Conservation (phyloP, 2,888 invertebrate species). For the Melipona bicolor region DNA sequence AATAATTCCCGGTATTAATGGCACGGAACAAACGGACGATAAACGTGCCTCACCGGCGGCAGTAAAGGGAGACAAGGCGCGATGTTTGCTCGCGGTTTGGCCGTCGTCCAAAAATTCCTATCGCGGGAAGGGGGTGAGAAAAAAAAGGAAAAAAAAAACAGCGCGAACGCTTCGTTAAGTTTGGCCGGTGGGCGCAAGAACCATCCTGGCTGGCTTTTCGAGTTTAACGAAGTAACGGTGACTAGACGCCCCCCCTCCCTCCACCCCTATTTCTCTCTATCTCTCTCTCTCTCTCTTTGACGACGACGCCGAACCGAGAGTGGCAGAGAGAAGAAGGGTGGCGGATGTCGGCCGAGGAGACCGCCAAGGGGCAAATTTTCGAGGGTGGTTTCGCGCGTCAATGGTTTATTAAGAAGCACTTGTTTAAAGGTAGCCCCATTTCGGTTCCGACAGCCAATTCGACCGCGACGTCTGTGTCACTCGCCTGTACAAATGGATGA, state of each 20-base stretch:
- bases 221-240: slow-evolving; percentile 77
- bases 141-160: slow-evolving; percentile 24
- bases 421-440: slow-evolving; percentile 83
- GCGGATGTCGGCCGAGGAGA: slow-evolving; percentile 24
- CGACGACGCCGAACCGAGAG: slow-evolving; percentile 25
- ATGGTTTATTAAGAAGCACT: slow-evolving; percentile 84
- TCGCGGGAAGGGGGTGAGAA: not conserved
- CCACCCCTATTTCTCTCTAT: too few relatives aligned
- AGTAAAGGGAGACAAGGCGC: slow-evolving; percentile 32
- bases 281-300: slow-evolving; percentile 1
- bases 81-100: slow-evolving; percentile 46
- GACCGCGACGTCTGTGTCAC: slow-evolving; percentile 75
- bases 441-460: slow-evolving; percentile 80
- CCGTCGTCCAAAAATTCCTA: slow-evolving; percentile 36
- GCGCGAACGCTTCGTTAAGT: slow-evolving; percentile 59
- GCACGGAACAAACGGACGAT: not conserved
- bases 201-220: slow-evolving; percentile 60
- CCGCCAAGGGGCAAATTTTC: slow-evolving; percentile 80
- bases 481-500: slow-evolving; percentile 79
- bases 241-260: slow-evolving; percentile 55
- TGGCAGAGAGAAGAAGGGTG: slow-evolving; percentile 43
- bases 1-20: slow-evolving; percentile 28
- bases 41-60: slow-evolving; percentile 19
- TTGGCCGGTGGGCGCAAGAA: slow-evolving; percentile 26
- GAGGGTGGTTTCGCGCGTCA: slow-evolving; percentile 84